Percentiles rank a stretch among this genome's conserved stretches.
These are phyloP conservation scores for Lacanobia oleracea DNA, from an alignment of 2,888 invertebrate genomes.

Conservation along the genomic window DNA sequence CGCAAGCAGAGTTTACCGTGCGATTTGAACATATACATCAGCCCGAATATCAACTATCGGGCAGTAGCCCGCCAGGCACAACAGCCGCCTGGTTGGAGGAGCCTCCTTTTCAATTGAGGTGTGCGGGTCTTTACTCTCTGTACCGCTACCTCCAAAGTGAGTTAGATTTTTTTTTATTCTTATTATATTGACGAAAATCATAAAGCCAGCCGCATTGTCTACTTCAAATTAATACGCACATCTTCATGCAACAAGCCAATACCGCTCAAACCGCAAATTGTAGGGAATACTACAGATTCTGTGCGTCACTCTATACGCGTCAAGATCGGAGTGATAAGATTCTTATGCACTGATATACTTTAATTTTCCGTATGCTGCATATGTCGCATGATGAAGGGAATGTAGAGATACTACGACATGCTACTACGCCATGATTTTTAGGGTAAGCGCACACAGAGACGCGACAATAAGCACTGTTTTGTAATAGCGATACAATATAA, in stretches of 20 bases:
- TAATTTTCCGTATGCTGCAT: conserved; percentile 2
- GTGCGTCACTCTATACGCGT: conserved; percentile 18
- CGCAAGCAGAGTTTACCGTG: too few species aligned
- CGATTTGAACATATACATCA: too few species aligned
- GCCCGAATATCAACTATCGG: too few species aligned
- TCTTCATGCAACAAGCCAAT: neutral
- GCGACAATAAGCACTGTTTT: neutral
- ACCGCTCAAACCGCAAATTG: neutral
- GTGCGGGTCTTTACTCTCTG: too few species aligned
- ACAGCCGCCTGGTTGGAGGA: too few species aligned
- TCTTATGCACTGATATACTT: conserved; percentile 19
- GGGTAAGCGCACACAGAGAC: conserved; percentile 28
- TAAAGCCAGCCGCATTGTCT: neutral
- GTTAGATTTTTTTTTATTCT: too few species aligned
- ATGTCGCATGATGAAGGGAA: neutral
- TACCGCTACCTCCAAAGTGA: too few species aligned
- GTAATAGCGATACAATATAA: neutral
- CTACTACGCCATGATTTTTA: neutral
- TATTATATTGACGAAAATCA: too few species aligned
- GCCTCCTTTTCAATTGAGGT: too few species aligned
- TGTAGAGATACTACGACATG: neutral
- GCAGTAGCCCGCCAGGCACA: too few species aligned
- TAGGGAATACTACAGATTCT: neutral
- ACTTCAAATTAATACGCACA: neutral
- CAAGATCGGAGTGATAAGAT: conserved; percentile 31